These are phyloP conservation scores for Nomada goodeniana DNA, from an alignment of 2,888 invertebrate species.

Conservation along the genomic window DNA sequence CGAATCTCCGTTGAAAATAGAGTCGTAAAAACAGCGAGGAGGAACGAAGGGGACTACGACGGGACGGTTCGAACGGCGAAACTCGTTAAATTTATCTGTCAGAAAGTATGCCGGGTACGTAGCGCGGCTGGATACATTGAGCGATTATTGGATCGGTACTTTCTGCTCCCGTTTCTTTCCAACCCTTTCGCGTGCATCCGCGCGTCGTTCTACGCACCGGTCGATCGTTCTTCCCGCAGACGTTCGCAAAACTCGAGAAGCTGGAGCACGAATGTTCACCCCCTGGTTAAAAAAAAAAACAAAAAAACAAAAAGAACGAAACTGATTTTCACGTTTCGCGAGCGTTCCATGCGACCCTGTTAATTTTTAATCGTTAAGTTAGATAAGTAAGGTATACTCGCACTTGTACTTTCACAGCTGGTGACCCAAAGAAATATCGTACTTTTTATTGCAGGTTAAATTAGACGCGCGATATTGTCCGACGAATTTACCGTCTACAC, in stretches of 20 bases:
- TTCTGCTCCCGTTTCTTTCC: neutral
- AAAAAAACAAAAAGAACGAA: too few relatives aligned
- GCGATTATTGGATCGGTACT: neutral
- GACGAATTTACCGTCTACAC: neutral
- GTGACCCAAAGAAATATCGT: neutral
- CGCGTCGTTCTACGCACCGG: neutral
- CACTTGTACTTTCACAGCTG: constrained; percentile 63
- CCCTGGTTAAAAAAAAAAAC: too few relatives aligned
- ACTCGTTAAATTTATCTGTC: constrained; percentile 14
- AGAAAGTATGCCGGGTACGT: neutral
- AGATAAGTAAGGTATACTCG: constrained; percentile 31
- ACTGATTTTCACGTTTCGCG: neutral
- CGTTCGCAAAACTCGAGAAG: constrained; percentile 17
- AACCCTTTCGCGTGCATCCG: neutral
- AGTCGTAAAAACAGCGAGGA: neutral
- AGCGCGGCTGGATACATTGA: neutral
- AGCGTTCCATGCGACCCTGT: constrained; percentile 12
- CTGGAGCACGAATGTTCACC: neutral
- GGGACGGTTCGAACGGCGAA: neutral
- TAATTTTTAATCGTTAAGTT: constrained; percentile 38
- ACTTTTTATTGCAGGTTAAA: too few relatives aligned
- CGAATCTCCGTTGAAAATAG: constrained; percentile 7
- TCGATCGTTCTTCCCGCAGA: neutral
- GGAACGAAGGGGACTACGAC: neutral
- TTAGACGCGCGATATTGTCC: neutral